Evolutionary conservation across 1,140 invertebrate genomes (phyloP).

Genomic region (Zaprionus lachaisei): DNA sequence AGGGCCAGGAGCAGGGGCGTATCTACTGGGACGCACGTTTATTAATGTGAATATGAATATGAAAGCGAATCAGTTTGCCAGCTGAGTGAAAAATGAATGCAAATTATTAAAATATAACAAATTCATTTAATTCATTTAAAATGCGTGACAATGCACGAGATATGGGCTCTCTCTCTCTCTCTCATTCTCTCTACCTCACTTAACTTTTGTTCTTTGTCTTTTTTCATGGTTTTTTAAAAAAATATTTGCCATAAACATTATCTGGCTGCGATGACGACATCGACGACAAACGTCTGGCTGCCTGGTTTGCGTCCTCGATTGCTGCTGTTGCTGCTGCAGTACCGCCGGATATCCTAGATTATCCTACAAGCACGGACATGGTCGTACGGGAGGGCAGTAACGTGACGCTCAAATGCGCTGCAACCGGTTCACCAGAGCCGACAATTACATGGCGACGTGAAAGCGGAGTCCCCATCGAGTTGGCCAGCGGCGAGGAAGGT

Average conservation of each 20-base stretch:
- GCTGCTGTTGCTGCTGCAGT: constrained; percentile 86
- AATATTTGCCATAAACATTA: constrained; percentile 70
- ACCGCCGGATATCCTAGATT: constrained; percentile 94
- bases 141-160: constrained; percentile 29
- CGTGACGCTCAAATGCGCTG: constrained; percentile 93
- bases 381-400: constrained; percentile 94
- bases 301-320: constrained; percentile 52
- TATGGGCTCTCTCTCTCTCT: constrained; percentile 1
- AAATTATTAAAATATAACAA: constrained; percentile 70
- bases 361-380: constrained; percentile 94
- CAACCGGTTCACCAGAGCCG: constrained; percentile 92
- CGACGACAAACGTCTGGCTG: constrained; percentile 62
- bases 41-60: constrained; percentile 28
- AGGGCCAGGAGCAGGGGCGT: neutral
- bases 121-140: constrained; percentile 61
- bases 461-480: constrained; percentile 88
- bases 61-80: constrained; percentile 51
- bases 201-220: constrained; percentile 21
- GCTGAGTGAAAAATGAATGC: constrained; percentile 49
- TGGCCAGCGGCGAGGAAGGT: constrained; percentile 84
- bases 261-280: constrained; percentile 49
- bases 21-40: constrained; percentile 26
- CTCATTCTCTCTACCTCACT: constrained; percentile 25
- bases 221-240: constrained; percentile 42
- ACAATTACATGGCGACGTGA: constrained; percentile 94